phyloP scores from a whole-genome alignment of 2,797 vertebrate species.

The Mormyrops boulengeri region DNA sequence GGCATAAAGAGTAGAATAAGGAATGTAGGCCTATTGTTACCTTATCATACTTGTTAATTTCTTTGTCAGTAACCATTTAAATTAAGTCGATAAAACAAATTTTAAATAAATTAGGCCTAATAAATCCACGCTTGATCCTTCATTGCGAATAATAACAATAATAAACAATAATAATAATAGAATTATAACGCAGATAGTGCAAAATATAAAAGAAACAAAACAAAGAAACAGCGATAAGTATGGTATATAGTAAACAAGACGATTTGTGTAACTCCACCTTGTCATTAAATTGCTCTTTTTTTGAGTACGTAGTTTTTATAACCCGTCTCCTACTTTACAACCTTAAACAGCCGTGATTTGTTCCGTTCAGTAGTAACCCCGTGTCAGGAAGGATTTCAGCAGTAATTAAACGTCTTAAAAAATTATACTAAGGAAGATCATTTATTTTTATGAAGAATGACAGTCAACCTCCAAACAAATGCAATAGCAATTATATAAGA shows the following conservation, averaged over 20 bases:
- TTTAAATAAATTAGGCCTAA: background rate
- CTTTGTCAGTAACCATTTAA: background rate
- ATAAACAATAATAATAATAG: background rate
- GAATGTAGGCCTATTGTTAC: background rate
- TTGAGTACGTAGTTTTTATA: conserved; percentile 32
- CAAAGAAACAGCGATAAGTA: background rate
- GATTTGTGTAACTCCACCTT: conserved; percentile 12
- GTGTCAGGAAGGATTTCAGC: background rate
- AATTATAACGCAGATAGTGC: background rate
- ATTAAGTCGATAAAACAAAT: background rate
- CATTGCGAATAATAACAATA: background rate
- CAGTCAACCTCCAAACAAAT: conserved; percentile 38
- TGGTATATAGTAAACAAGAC: background rate
- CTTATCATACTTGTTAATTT: background rate
- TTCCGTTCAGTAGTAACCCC: conserved; percentile 25
- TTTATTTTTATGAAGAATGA: conserved; percentile 68
- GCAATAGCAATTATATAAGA: conserved; percentile 13
- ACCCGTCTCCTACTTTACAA: conserved; percentile 35
- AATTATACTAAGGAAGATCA: conserved; percentile 52
- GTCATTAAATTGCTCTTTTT: conserved; percentile 25
- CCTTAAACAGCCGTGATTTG: conserved; percentile 24
- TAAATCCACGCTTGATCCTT: background rate
- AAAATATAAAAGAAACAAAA: background rate
- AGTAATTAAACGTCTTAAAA: conserved; percentile 9
- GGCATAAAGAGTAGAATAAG: background rate